Evolutionary conservation across 1,140 invertebrate genomes (phyloP), one percentile per base, ranked within the genome.

Genomic region (Pissodes strobi): DNA sequence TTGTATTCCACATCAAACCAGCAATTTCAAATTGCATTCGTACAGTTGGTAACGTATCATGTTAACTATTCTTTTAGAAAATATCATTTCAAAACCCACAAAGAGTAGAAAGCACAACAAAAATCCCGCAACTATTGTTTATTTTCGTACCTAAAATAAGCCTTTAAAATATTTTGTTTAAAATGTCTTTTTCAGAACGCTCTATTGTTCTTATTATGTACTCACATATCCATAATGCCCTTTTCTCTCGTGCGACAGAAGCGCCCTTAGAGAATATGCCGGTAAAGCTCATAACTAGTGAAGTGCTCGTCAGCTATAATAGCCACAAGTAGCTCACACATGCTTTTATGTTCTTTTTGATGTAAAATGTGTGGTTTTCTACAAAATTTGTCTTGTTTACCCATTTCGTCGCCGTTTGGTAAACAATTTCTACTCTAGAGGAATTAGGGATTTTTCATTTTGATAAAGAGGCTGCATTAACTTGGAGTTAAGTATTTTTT

Each of bases 351-450:
- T 72, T 66, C 68, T 73, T 74, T 74, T 72, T 74, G 69, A 72
- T 68, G 71, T 70, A 55, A 69, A 74, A 72, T 63, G 68, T 69
- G 71, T 69, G 69, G 68, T 74, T 74, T 74, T 73, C 71, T 74
- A 72, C 71, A 73, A 74, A 74, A 74, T 74, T 74, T 70, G 72
- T 73, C 69, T 72, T 72, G 72, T 74, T 73, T 72, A 70, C 71
- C 55, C 25, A 27, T 27, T 27, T 27, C 25, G 9, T 9, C 25
- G 25, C 25, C 25, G 25, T 27, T 27, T 27, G 4, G 25, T 9
- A 27, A 27, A 27, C 25, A 27, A 27, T 27, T 27, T 9, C 25
- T 27, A 9, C 25, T 27, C 9, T 27, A 27, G 9, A 5, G 25
- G 25, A 27, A 5, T 27, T 27, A 27, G 25, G 9, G 25, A 27